Evolutionary conservation across 2,113 vertebrate genomes (phyloP), one percentile per base, ranked within the genome.

Genomic region (Chaenogobius annularis): DNA sequence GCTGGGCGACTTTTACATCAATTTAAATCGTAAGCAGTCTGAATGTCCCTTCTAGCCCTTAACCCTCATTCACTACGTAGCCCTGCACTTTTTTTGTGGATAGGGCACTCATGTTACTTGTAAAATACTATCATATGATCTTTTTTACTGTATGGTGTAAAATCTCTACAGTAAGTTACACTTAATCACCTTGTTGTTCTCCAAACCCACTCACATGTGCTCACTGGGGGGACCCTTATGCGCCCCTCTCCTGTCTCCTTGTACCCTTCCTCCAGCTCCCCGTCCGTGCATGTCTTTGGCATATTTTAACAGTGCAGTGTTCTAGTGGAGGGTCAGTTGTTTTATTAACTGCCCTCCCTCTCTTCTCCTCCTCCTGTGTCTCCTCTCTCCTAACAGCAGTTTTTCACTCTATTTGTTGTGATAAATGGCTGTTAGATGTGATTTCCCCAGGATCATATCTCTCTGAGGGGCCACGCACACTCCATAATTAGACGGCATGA

Each of bases 351-450:
- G 37, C 8, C 17, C 81, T 75, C 65, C 68, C 80, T 75, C 71
- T 74, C 54, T 43, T 78, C n/a, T 19, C 54, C 58, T 72, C 55
- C 71, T 68, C 58, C 54, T 63, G 47, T 66, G 73, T 77, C 68
- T 85, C 74, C 83, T 82, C 83, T 85, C 76, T 81, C 82, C 83
- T 78, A 81, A 80, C 80, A 80, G 83, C 73, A 79, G 82, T 84
- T 89, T 83, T 89, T 85, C 82, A 86, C 78, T 89, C 82, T 85
- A 85, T 90, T 92, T 91, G 89, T 91, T 91, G 87, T 88, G 85
- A 92, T 91, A 92, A 91, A 91, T 87, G 87, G 87, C 85, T 88
- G 81, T 89, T 89, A 85, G 84, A 89, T 85, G 86, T 87, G 87
- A 92, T 90, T 89, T 91, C 87, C 88, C 85, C 62, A 63, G 79